Evolutionary conservation across 2,113 vertebrate species (phyloP).

Genomic region (Xiphophorus hellerii): DNA sequence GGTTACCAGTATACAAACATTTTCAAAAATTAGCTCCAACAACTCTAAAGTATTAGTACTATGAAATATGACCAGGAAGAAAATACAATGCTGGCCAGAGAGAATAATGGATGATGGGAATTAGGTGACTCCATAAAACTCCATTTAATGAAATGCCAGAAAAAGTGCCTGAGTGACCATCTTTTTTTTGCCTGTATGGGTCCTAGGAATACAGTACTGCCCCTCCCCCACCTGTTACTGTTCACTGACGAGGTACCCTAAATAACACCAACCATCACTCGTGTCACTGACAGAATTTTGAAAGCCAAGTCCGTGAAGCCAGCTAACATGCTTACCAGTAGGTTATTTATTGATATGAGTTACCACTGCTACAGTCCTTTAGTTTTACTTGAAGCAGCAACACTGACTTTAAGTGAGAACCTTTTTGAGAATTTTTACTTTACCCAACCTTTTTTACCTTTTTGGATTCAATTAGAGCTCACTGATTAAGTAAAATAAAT

Average conservation of each 20-base stretch:
- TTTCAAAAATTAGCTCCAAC: not conserved
- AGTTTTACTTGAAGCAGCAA: not conserved
- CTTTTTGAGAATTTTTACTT: too few relatives aligned
- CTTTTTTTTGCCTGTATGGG: not conserved
- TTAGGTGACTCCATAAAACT: too few relatives aligned
- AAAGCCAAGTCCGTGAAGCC: not conserved
- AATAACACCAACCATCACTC: not conserved
- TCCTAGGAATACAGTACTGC: not conserved
- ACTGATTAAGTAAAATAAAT: too few relatives aligned
- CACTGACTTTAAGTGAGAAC: too few relatives aligned
- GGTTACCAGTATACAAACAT: not conserved
- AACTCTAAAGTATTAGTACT: too few relatives aligned
- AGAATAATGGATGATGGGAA: slow-evolving; percentile 33
- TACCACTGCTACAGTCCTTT: not conserved
- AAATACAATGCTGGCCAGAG: slow-evolving; percentile 56
- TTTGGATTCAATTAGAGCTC: too few relatives aligned
- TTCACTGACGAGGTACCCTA: too few relatives aligned
- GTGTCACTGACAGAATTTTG: not conserved
- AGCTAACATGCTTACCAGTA: not conserved
- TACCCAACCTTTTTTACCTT: too few relatives aligned
- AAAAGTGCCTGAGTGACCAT: not conserved
- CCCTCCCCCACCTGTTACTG: not conserved
- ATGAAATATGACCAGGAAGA: slow-evolving; percentile 56
- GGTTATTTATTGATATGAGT: not conserved
- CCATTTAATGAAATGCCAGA: too few relatives aligned